A percentile compares a stretch with the other conserved stretches of the same genome.
phyloP scores from a whole-genome alignment of 1,140 invertebrate genomes.

The Schlechtendalia chinensis region DNA sequence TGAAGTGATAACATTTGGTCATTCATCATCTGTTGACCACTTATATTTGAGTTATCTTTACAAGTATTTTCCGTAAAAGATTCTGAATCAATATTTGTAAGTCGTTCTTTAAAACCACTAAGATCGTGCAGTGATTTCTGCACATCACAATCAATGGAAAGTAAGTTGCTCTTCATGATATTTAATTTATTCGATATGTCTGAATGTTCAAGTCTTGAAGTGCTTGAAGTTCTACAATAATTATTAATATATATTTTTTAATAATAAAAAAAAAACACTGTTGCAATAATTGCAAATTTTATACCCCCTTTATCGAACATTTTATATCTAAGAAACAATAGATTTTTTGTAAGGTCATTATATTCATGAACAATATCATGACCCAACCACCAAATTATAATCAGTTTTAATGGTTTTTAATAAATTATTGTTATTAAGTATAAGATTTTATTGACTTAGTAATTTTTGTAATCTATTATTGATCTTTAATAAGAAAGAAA shows the following conservation, averaged over 20 bases:
- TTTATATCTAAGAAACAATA: too few species aligned
- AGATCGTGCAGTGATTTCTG: slow-evolving; percentile 40
- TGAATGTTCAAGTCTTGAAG: background rate
- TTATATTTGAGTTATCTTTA: background rate
- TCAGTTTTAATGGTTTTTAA: background rate
- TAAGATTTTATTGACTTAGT: too few species aligned
- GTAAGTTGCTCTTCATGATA: slow-evolving; percentile 40
- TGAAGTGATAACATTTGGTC: slow-evolving; percentile 40
- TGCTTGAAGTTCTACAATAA: background rate
- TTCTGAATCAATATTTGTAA: slow-evolving; percentile 20
- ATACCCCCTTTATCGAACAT: too few species aligned
- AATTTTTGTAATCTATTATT: too few species aligned
- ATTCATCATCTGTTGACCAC: background rate
- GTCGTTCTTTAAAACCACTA: slow-evolving; percentile 30
- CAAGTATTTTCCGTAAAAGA: background rate
- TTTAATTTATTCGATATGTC: slow-evolving; percentile 28
- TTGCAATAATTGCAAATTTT: too few species aligned
- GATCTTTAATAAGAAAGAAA: too few species aligned
- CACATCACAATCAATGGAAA: slow-evolving; percentile 35
- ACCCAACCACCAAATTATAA: background rate
- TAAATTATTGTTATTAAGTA: background rate
- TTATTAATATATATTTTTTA: background rate
- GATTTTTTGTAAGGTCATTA: too few species aligned
- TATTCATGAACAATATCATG: too few species aligned
- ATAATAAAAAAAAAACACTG: background rate